phyloP scores from a whole-genome alignment of 1,140 invertebrate genomes.

The Aricia agestis region DNA sequence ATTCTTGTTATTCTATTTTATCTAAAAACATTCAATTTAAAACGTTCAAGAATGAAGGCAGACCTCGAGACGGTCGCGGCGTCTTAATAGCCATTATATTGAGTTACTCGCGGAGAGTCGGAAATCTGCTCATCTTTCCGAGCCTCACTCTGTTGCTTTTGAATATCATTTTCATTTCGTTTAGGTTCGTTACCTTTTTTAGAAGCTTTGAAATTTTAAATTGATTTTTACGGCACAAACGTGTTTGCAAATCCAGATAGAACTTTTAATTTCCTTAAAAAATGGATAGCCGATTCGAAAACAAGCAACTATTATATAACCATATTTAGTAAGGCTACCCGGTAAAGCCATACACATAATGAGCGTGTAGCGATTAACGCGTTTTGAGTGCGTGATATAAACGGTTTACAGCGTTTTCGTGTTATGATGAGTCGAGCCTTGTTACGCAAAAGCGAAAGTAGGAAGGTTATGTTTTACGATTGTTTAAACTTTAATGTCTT shows the following conservation, averaged over 20 bases:
- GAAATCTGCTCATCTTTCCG: conserved; percentile 9
- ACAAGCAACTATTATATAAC: neutral
- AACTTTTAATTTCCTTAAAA: neutral
- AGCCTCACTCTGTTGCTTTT: conserved; percentile 1
- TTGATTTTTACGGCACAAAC: neutral
- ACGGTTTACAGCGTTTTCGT: neutral
- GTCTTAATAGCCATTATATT: conserved; percentile 14
- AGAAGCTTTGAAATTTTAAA: neutral
- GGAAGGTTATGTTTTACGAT: neutral
- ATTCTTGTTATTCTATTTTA: neutral
- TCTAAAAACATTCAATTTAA: conserved; percentile 13
- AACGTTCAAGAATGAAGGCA: neutral
- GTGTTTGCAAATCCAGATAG: neutral
- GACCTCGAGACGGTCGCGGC: neutral
- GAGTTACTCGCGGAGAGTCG: neutral
- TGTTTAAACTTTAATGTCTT: neutral
- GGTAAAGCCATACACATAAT: neutral
- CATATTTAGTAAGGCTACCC: neutral
- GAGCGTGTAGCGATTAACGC: neutral
- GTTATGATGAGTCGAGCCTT: neutral
- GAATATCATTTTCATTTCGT: conserved; percentile 11
- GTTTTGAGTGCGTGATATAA: conserved; percentile 1
- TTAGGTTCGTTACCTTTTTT: neutral
- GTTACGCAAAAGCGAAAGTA: conserved; percentile 2
- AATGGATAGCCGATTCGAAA: neutral